Percentiles rank a stretch among this genome's conserved stretches.
phyloP scores from a whole-genome alignment of 2,888 invertebrate species.

The Prosopocoilus inquinatus region DNA sequence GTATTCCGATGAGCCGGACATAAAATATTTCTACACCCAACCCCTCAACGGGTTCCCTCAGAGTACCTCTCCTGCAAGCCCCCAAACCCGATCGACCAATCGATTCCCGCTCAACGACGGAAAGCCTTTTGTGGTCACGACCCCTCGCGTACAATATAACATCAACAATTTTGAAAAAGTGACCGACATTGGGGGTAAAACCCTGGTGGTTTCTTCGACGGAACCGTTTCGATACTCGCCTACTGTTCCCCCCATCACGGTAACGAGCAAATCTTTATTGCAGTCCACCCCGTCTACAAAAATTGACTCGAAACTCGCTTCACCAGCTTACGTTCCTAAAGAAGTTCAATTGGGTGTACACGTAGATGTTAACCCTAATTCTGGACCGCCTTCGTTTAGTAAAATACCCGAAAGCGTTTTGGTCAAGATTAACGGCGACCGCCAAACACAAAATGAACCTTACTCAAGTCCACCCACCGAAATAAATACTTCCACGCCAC shows the following conservation, averaged over 20 bases:
- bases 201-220: neutral
- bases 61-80: slow-evolving; percentile 31
- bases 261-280: slow-evolving; percentile 23
- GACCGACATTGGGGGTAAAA: neutral
- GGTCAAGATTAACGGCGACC: too few relatives aligned
- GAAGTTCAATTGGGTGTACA: too few relatives aligned
- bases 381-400: too few relatives aligned
- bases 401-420: too few relatives aligned
- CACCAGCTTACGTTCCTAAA: too few relatives aligned
- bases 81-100: slow-evolving; percentile 43
- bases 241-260: slow-evolving; percentile 34
- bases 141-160: slow-evolving; percentile 20
- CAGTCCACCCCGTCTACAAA: slow-evolving; percentile 12
- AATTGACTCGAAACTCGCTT: neutral
- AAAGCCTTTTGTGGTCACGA: slow-evolving; percentile 41
- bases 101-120: slow-evolving; percentile 41
- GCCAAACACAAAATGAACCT: too few relatives aligned
- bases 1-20: slow-evolving; percentile 43
- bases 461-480: too few relatives aligned
- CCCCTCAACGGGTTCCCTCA: slow-evolving; percentile 31
- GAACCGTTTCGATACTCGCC: slow-evolving; percentile 27
- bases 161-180: slow-evolving; percentile 1
- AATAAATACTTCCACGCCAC: too few relatives aligned
- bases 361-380: too few relatives aligned
- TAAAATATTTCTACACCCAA: slow-evolving; percentile 30